phyloP scores from a whole-genome alignment of 2,113 vertebrate genomes.

The Chlamydotis undulata region DNA sequence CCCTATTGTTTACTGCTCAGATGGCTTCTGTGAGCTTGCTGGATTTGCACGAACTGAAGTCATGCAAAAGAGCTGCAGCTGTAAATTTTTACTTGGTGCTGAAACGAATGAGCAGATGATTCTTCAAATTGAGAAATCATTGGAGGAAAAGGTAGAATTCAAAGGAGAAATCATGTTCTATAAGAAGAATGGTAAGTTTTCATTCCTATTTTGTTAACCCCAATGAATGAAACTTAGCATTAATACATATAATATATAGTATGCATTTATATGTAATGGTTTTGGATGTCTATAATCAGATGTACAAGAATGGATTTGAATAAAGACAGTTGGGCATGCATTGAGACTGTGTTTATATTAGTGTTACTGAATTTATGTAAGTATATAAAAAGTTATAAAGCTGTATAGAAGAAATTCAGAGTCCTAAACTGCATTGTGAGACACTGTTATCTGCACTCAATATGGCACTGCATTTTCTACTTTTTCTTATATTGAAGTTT shows the following conservation, averaged over 20 bases:
- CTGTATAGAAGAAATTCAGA: neutral
- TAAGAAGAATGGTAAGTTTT: slow-evolving; percentile 85
- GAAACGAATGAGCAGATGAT: slow-evolving; percentile 93
- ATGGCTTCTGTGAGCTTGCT: slow-evolving; percentile 98
- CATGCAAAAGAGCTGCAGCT: slow-evolving; percentile 98
- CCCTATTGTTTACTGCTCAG: slow-evolving; percentile 98
- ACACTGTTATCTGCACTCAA: neutral
- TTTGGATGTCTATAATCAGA: neutral
- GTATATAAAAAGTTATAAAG: neutral
- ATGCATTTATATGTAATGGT: neutral
- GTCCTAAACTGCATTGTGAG: neutral
- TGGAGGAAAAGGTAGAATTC: slow-evolving; percentile 94
- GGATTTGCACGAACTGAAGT: slow-evolving; percentile 95
- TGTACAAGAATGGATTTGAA: neutral
- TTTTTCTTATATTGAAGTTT: neutral
- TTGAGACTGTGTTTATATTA: neutral
- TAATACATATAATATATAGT: neutral
- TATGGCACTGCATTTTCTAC: neutral
- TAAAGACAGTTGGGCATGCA: neutral
- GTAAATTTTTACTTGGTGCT: slow-evolving; percentile 92
- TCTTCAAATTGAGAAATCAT: slow-evolving; percentile 88
- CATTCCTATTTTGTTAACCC: neutral
- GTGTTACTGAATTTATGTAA: neutral
- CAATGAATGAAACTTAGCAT: neutral
- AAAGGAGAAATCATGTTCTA: slow-evolving; percentile 98